Base-by-base conservation (phyloP, 2,113 vertebrate genomes). In the Bufo gargarizans region DNA sequence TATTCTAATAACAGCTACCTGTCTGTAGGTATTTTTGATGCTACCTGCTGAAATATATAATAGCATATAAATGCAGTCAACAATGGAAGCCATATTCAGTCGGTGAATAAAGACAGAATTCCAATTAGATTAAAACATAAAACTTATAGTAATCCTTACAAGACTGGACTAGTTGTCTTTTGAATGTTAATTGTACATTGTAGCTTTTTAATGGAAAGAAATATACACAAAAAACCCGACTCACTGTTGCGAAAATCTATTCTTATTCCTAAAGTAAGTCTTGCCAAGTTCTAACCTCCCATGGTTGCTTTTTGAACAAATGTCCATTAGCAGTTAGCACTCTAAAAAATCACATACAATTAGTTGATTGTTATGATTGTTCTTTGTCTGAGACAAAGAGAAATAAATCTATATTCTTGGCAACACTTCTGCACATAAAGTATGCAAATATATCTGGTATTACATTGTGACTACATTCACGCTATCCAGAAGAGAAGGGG, bases 281-380 rank as follows among this genome's bases (percentile, higher is more conserved):
- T 79, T 86, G 59, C 76, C 77, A 86, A 65, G 69, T 67, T 33
- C 55, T 71, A 20, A 87, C 78, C 86, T 87, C 78, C 78, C 45
- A 59, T 14, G 33, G 78, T n/a, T 82, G 50, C 33, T 59, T 80
- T 72, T 65, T 74, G 43, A 59, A 59, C 17, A 47, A 74, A 59
- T 22, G 65, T 87, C 78, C 78, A 87, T 87, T 87, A 87, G 65
- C 53, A 82, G 49, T 50, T 69, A 80, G 65, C 20, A 81, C 86
- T 43, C 78, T 59, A 81, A 53, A 82, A 59, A 87, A 82, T 47
- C 50, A 71, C 77, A 58, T 59, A 50, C 65, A 59, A 87, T 72
- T 69, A 87, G 20, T 71, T 82, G 63, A 71, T 59, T 87, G 77
- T 74, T 81, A 16, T 80, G 56, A 82, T 56, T 87, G 43, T 74